Conservation (phyloP, 1,140 invertebrate genomes). For the Diprion similis region DNA sequence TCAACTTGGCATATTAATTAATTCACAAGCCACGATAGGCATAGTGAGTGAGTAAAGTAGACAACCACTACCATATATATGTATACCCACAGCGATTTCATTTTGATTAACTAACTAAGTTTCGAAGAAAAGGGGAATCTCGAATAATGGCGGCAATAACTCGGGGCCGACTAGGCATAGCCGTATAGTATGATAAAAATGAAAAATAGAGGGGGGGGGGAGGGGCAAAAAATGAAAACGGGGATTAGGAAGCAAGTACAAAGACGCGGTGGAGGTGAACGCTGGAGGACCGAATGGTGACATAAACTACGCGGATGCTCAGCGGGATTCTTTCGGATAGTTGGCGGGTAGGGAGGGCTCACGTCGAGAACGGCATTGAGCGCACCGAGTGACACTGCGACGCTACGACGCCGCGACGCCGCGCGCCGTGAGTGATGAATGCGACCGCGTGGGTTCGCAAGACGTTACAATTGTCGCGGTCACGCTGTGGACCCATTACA, state of each 20-base stretch:
- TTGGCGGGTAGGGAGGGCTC: neutral
- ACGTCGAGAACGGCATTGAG: neutral
- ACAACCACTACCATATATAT: no score
- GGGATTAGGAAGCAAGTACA: neutral
- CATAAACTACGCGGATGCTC: neutral
- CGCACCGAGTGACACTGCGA: neutral
- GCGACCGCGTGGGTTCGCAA: neutral
- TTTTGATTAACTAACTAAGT: no score
- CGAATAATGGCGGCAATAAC: no score
- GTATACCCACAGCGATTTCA: no score
- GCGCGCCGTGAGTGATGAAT: neutral
- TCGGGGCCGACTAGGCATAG: neutral
- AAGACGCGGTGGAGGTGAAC: neutral
- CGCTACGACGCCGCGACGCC: neutral
- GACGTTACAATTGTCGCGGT: conserved; percentile 3
- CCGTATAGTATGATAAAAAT: neutral
- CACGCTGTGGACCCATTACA: neutral
- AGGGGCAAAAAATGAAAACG: neutral
- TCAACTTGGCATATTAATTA: neutral
- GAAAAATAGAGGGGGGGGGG: neutral
- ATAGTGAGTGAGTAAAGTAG: no score
- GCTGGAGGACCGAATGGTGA: neutral
- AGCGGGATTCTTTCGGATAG: neutral
- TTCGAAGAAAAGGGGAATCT: no score
- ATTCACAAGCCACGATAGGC: neutral